phyloP scores from a whole-genome alignment of 1,140 invertebrate genomes.

The Hylaeus volcanicus region DNA sequence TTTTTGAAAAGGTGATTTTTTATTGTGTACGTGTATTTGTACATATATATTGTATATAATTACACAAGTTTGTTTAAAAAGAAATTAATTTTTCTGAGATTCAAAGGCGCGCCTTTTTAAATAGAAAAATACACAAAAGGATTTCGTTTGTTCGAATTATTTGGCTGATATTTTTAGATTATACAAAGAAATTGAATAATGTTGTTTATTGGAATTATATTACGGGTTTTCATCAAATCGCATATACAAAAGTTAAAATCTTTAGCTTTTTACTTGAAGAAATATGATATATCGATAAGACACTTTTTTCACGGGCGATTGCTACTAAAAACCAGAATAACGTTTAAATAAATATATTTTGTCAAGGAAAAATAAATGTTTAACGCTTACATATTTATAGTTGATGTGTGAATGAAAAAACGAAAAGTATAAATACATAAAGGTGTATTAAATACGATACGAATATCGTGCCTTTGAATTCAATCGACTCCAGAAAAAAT shows the following conservation, averaged over 20 bases:
- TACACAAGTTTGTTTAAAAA: slow-evolving; percentile 1
- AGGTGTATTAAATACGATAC: slow-evolving; percentile 64
- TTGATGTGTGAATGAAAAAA: slow-evolving; percentile 6
- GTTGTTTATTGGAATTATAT: no score
- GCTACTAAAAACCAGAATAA: slow-evolving; percentile 7
- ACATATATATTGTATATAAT: no score
- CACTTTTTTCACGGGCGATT: slow-evolving; percentile 13
- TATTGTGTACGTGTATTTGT: no score
- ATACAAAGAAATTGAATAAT: no score
- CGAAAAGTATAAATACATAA: slow-evolving; percentile 38
- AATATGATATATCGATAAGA: slow-evolving; percentile 11
- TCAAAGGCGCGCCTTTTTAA: no score
- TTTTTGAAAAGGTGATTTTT: not conserved
- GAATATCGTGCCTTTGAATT: slow-evolving; percentile 50
- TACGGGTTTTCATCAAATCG: slow-evolving; percentile 8
- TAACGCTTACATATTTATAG: not conserved
- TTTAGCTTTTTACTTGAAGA: slow-evolving; percentile 10
- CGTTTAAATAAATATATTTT: slow-evolving; percentile 4
- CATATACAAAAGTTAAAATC: slow-evolving; percentile 43
- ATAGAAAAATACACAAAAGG: no score
- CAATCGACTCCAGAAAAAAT: slow-evolving; percentile 38
- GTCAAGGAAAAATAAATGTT: slow-evolving; percentile 1
- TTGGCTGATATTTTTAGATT: no score
- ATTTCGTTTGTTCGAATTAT: no score
- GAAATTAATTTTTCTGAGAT: no score